Evolutionary conservation across 1,140 invertebrate genomes (phyloP).

Genomic region (Oncopeltus fasciatus): DNA sequence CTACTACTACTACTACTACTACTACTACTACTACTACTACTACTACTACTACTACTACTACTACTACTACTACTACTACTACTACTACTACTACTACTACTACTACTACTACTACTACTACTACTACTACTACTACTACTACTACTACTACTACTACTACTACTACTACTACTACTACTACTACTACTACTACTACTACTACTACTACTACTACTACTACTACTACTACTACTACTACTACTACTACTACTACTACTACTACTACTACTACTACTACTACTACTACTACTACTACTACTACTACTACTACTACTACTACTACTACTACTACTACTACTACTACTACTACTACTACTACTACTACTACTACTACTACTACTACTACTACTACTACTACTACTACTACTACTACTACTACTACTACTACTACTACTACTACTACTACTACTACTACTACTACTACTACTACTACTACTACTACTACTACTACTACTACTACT

Average conservation of each 20-base stretch:
- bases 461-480: too few species aligned
- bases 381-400: too few species aligned
- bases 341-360: slow-evolving; percentile 21
- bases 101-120: neutral
- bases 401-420: too few species aligned
- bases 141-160: neutral
- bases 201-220: neutral
- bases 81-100: neutral
- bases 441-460: too few species aligned
- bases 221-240: neutral
- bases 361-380: too few species aligned
- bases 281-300: neutral
- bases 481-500: too few species aligned
- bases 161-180: neutral
- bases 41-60: neutral
- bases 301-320: neutral
- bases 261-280: neutral
- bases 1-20: neutral
- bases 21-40: neutral
- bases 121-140: neutral
- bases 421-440: too few species aligned
- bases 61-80: neutral
- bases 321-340: neutral
- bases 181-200: neutral
- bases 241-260: neutral